Evolutionary conservation across 2,113 vertebrate genomes (phyloP).

Genomic region (Arothron firmamentum): DNA sequence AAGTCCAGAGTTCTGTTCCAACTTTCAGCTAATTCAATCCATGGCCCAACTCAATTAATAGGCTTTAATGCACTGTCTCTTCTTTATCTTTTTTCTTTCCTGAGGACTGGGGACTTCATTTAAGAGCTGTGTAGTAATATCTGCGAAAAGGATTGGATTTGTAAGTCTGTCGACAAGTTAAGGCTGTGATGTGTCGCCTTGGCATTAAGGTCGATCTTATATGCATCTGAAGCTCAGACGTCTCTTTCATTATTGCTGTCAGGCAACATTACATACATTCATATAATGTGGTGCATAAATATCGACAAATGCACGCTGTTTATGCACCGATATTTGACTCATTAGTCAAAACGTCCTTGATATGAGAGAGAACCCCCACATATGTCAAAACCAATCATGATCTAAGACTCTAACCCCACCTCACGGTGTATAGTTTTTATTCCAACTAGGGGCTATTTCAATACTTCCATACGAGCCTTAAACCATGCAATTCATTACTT

Average conservation of each 20-base stretch:
- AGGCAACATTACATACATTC: slow-evolving; percentile 52
- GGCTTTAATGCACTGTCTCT: slow-evolving; percentile 66
- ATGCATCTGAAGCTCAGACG: slow-evolving; percentile 62
- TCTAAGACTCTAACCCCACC: slow-evolving; percentile 19
- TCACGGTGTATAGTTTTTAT: slow-evolving; percentile 33
- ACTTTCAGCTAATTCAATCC: slow-evolving; percentile 68
- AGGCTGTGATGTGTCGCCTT: slow-evolving; percentile 59
- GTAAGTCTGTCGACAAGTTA: slow-evolving; percentile 52
- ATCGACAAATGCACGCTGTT: slow-evolving; percentile 58
- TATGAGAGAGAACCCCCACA: slow-evolving; percentile 23
- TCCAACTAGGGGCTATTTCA: slow-evolving; percentile 21
- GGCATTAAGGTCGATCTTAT: slow-evolving; percentile 59
- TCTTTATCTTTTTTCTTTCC: slow-evolving; percentile 64
- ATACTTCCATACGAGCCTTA: slow-evolving; percentile 31
- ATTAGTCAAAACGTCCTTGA: slow-evolving; percentile 67
- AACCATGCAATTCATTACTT: slow-evolving; percentile 40
- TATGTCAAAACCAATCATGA: slow-evolving; percentile 47
- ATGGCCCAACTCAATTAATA: slow-evolving; percentile 69
- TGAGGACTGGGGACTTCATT: slow-evolving; percentile 57
- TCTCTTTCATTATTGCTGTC: slow-evolving; percentile 51
- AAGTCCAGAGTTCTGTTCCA: slow-evolving; percentile 64
- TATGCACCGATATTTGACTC: slow-evolving; percentile 53
- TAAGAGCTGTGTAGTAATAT: slow-evolving; percentile 55
- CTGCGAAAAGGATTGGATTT: slow-evolving; percentile 54
- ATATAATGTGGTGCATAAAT: slow-evolving; percentile 55